Base-by-base conservation (phyloP, 2,113 vertebrate genomes). In the Eclectus roratus region DNA sequence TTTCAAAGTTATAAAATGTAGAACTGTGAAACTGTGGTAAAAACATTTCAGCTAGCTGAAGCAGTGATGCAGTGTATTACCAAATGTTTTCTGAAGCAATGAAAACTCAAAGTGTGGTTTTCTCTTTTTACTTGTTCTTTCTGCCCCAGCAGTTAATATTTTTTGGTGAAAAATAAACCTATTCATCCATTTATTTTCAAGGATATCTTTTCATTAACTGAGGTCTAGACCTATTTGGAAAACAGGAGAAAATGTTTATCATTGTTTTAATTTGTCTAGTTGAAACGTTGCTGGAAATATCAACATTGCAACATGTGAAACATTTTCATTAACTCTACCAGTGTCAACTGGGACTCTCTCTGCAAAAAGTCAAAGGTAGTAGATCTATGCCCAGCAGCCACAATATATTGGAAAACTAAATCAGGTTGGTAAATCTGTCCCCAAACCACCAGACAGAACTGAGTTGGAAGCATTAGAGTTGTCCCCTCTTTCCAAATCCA, bases 1-100 rank as follows among this genome's bases (percentile, higher is more conserved):
- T 95, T 96, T 92, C 41, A 69, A 82, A 93, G 61, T 82, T 93
- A 84, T 79, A 89, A 82, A 96, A 71, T 41, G 41, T 46, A 80
- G 71, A 93, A 85, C 84, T 50, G 43, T 89, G 49, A 85, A 96
- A 80, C 13, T 43, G 53, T 58, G 82, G 31, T 69, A 87, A 88
- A 86, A 92, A 90, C 17, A 69, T 79, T 94, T 91, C 88, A 85
- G 70, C 65, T 66, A 96, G 10, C 63, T 84, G 86, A 87, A 87
- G 17, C 37, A 89, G 77, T 55, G 70, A 56, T 89, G 35, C 53
- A 87, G 71, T 63, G 56, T 69, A 89, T 89, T 81, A 65, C 56
- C n/a, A 89, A 95, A 53, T 80, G 41, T 91, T 95, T 93, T 86
- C 78, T 87, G 80, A 84, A 89, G 49, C 41, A 76, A 93, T 89